Conservation (phyloP, 2,113 vertebrate genomes). For the Bufo bufo region DNA sequence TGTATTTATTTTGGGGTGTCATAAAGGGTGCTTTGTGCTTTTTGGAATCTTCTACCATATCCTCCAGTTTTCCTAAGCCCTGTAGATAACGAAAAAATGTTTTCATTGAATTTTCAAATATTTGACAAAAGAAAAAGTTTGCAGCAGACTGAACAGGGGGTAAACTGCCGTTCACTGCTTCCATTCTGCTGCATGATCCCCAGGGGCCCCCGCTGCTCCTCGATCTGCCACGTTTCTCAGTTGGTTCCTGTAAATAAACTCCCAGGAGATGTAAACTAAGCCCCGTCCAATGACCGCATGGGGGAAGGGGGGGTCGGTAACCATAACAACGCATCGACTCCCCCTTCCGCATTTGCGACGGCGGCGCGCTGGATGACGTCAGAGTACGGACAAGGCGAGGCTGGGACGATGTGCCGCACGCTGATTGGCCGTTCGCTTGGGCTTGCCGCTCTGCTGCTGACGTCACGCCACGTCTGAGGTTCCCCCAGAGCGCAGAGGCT, state of each 20-base stretch:
- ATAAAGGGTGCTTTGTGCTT: no score
- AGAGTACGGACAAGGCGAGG: background rate
- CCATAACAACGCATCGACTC: slow-evolving; percentile 31
- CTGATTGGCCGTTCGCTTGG: slow-evolving; percentile 32
- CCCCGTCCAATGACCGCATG: background rate
- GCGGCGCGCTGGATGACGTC: slow-evolving; percentile 2
- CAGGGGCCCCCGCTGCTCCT: background rate
- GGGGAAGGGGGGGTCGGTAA: background rate
- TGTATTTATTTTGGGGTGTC: no score
- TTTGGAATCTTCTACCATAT: no score
- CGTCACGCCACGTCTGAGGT: slow-evolving; percentile 52
- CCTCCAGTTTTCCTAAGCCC: no score
- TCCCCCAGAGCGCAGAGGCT: background rate
- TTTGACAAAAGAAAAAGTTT: no score
- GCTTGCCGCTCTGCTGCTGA: slow-evolving; percentile 26
- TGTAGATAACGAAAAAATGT: no score
- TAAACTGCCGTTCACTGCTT: no score
- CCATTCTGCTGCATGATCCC: no score
- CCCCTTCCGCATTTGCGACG: no score
- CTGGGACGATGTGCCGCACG: background rate
- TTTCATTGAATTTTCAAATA: no score
- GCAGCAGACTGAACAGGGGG: no score
- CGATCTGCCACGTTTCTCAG: background rate
- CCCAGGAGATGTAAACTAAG: background rate
- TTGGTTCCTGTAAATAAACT: background rate